These are phyloP conservation scores for Temnothorax rugatulus DNA, from an alignment of 2,888 invertebrate genomes.

Conservation along the genomic window DNA sequence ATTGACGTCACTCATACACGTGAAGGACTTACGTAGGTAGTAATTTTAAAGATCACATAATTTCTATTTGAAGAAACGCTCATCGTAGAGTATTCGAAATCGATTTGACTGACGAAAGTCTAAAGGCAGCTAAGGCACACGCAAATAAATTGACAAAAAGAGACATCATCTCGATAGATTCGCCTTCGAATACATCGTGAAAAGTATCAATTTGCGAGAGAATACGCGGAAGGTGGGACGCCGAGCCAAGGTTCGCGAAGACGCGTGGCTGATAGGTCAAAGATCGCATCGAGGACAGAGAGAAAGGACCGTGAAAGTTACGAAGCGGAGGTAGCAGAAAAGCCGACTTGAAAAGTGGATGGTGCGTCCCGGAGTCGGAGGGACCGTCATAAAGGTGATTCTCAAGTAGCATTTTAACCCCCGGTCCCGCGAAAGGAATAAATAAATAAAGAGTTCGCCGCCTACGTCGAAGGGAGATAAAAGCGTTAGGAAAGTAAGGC, in stretches of 20 bases:
- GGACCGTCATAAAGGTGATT: slow-evolving; percentile 20
- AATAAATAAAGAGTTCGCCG: slow-evolving; percentile 15
- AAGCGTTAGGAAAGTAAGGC: slow-evolving; percentile 45
- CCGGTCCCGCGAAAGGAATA: background rate
- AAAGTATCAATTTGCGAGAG: slow-evolving; percentile 29
- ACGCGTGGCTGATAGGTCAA: slow-evolving; percentile 44
- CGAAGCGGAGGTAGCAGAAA: slow-evolving; percentile 23
- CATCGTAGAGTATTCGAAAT: slow-evolving; percentile 3
- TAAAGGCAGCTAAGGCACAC: background rate
- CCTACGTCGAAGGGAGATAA: slow-evolving; percentile 17
- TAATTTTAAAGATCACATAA: background rate
- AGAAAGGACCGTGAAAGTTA: slow-evolving; percentile 53
- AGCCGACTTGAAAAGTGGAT: background rate
- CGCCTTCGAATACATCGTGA: slow-evolving; percentile 1
- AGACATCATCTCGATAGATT: background rate
- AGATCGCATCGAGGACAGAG: slow-evolving; percentile 43
- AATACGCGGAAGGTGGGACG: background rate
- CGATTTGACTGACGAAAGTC: background rate
- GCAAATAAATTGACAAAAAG: slow-evolving; percentile 13
- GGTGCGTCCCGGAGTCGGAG: background rate
- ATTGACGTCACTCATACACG: background rate
- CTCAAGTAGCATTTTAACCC: slow-evolving; percentile 23
- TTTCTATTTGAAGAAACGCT: background rate
- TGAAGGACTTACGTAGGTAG: background rate
- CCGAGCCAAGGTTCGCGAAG: slow-evolving; percentile 52